Percentiles rank a stretch among this genome's conserved stretches.
Conservation (phyloP, 2,797 vertebrate genomes). For the Cyclura pinguis region DNA sequence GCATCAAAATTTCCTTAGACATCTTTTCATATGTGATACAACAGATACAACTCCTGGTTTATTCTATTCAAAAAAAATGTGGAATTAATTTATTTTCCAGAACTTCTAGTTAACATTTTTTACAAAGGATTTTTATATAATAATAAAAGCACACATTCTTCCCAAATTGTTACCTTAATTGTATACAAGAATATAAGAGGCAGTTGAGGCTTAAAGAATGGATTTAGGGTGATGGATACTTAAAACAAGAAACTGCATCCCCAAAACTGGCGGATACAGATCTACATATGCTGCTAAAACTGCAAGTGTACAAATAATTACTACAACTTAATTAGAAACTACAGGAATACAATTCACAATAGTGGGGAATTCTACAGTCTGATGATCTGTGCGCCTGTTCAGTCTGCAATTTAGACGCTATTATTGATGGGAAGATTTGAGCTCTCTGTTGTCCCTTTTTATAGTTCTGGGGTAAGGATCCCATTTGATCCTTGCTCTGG, state of each 20-base stretch:
- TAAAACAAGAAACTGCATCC: background rate
- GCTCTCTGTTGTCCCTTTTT: background rate
- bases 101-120: background rate
- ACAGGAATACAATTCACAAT: background rate
- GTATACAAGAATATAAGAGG: background rate
- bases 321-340: background rate
- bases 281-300: background rate
- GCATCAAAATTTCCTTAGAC: background rate
- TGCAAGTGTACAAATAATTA: background rate
- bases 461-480: too few species aligned
- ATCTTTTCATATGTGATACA: background rate
- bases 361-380: too few species aligned
- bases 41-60: background rate
- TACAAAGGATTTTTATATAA: background rate
- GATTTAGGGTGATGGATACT: background rate
- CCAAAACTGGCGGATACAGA: background rate
- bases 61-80: background rate
- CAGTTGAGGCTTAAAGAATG: constrained; percentile 24
- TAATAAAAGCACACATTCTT: constrained; percentile 27
- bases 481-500: too few species aligned
- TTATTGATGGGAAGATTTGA: background rate
- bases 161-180: constrained; percentile 21
- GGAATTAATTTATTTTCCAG: constrained; percentile 46
- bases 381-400: background rate
- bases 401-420: background rate